These are phyloP conservation scores for Drosophila repleta DNA, from an alignment of 1,140 invertebrate species.

Conservation along the genomic window DNA sequence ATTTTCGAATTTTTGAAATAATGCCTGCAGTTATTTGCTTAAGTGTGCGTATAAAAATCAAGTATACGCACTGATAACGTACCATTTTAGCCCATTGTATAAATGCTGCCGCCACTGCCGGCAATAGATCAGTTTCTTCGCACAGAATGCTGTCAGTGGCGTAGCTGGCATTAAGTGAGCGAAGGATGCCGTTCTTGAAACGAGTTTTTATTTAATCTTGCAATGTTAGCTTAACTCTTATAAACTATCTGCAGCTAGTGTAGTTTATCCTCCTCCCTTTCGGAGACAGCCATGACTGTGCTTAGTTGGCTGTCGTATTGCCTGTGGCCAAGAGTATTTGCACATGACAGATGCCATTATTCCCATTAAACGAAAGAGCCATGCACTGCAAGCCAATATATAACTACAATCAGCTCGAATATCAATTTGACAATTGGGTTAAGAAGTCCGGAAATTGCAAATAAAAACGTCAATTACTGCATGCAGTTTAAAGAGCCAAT, in stretches of 20 bases:
- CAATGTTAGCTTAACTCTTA: too few relatives aligned
- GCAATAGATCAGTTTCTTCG: conserved; percentile 8
- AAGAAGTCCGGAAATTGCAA: conserved; percentile 33
- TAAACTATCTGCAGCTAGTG: too few relatives aligned
- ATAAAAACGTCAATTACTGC: conserved; percentile 34
- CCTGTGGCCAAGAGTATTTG: conserved; percentile 24
- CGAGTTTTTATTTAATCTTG: too few relatives aligned
- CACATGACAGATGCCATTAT: conserved; percentile 34
- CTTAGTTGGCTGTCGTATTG: conserved; percentile 16
- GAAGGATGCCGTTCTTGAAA: neutral
- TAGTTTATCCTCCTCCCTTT: neutral
- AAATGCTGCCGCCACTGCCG: conserved; percentile 16
- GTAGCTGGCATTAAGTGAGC: neutral
- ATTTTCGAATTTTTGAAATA: conserved; percentile 82
- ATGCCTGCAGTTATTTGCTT: conserved; percentile 81
- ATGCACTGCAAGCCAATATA: conserved; percentile 25
- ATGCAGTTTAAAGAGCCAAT: conserved; percentile 19
- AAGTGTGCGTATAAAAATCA: conserved; percentile 83
- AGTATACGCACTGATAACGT: conserved; percentile 81
- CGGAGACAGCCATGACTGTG: neutral
- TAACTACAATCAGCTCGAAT: conserved; percentile 26
- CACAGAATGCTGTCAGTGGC: conserved; percentile 15
- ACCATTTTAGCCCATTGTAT: conserved; percentile 58
- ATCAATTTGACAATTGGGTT: conserved; percentile 37
- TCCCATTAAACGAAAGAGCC: conserved; percentile 58